Base-by-base conservation (phyloP, 2,797 vertebrate species). In the Amniataba percoides region DNA sequence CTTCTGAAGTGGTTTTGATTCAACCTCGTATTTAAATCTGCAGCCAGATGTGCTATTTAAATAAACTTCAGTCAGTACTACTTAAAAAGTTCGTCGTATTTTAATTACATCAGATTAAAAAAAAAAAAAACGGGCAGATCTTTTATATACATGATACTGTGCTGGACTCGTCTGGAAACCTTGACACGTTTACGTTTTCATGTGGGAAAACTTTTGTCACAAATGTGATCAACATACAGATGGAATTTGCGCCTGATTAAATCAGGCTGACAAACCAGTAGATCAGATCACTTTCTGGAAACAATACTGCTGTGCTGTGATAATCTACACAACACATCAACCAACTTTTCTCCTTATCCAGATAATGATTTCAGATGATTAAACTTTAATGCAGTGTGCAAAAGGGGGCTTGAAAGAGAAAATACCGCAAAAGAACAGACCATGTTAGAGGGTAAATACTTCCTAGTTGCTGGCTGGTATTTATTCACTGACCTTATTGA, bases 401-500 rank as follows among this genome's bases (percentile, higher is more conserved):
- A 55, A n/a, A 12, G 34, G 16, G 7, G 14, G 21, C n/a, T 34
- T 58, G 21, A 67, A 21, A 49, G 25, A 48, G 39, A 45, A 14
- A 39, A 59, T 19, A 19, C 16, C 9, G 7, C 18, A 13, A 39
- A 27, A 5, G 3, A 69, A 52, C 46, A 71, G 19, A 55, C 5
- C 34, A 74, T 12, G 8, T 19, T 4, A 15, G 0, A 40, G 23
- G n/a, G 14, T 23, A n/a, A 73, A 11, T 11, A 19, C 65, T 36
- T 34, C 7, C 12, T 45, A 25, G n/a, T 14, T 61, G 13, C 4
- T 2, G 23, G 10, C 4, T 39, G 19, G 40, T 23, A 42, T 16
- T 59, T 12, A 43, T 58, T 67, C 1, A 73, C 88, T 75, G 86
- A 99, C 98, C 97, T 99, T 99, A 91, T 99, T 99, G 80, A 99